phyloP scores from a whole-genome alignment of 2,888 invertebrate species.

The Erannis defoliaria region DNA sequence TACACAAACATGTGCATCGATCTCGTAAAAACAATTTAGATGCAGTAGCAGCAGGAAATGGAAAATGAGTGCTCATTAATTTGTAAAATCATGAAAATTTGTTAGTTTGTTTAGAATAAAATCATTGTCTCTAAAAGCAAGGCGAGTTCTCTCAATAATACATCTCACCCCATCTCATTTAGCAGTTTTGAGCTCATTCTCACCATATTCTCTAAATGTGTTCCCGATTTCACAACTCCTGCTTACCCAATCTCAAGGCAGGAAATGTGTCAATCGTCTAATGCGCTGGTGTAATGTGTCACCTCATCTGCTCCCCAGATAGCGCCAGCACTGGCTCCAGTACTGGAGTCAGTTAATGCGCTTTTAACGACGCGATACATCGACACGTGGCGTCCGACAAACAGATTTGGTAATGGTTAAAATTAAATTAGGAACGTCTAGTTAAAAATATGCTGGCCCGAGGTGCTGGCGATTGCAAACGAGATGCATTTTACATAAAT shows the following conservation, averaged over 20 bases:
- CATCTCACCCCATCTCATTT: background rate
- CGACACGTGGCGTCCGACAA: conserved; percentile 56
- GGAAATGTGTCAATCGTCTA: conserved; percentile 47
- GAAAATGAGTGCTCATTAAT: background rate
- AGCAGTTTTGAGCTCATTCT: background rate
- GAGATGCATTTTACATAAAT: too few relatives aligned
- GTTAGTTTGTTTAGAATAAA: background rate
- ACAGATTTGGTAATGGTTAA: conserved; percentile 48
- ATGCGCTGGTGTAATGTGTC: conserved; percentile 44
- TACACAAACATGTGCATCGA: conserved; percentile 22
- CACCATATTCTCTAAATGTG: conserved; percentile 24
- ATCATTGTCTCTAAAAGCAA: background rate
- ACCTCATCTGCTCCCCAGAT: conserved; percentile 38
- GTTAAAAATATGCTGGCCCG: background rate
- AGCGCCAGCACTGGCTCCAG: conserved; percentile 44
- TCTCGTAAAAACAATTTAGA: conserved; percentile 6
- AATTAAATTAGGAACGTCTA: conserved; percentile 48
- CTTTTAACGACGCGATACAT: conserved; percentile 68
- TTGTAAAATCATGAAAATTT: background rate
- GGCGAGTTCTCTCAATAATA: background rate
- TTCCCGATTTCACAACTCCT: conserved; percentile 27
- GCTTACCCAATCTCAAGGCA: conserved; percentile 33
- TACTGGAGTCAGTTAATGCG: conserved; percentile 62
- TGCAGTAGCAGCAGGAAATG: conserved; percentile 9
- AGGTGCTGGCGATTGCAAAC: too few relatives aligned